Base-by-base conservation (phyloP, 1,140 invertebrate species). In the Eubasilissa regina region DNA sequence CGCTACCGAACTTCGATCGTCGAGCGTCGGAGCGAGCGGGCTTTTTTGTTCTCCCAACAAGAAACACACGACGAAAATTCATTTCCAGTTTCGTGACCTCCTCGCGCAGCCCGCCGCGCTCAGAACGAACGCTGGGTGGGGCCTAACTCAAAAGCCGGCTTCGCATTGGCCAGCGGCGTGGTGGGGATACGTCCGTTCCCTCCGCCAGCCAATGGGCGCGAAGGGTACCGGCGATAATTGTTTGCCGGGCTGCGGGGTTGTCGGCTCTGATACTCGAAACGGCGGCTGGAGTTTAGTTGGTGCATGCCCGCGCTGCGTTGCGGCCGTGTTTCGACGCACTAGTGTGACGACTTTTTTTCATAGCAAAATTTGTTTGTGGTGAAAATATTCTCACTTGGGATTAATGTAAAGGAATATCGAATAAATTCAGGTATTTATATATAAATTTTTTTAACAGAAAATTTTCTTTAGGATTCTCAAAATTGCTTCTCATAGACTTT, bases 61-160 rank as follows among this genome's bases (percentile, higher is more conserved):
- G 47, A 77, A 64, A 44, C 21, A 60, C 77, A 47, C 64, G 76
- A 72, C 64, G 43, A 78, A 78, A 78, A 70, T 78, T 35, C 60
- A 56, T 60, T 68, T 58, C 43, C 64, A 66, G 76, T 78, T 77
- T 77, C 60, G 75, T 77, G 75, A 75, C 73, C 73, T 75, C 75
- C 60, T 66, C 60, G 75, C 75, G 76, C 76, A 68, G 62, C 64
- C 66, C n/a, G 76, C 64, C 51, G 62, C 48, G 76, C 44, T 66
- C 60, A 15, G 60, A 51, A 25, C 75, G 60, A 53, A 1, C 48
- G 47, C 15, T 12, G 21, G 76, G 76, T 43, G 76, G 62, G 45
- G 62, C 17, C 44, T 6, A 15, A 70, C 45, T 58, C 51, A 58
- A 78, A 78, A 58, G 9, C 17, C 35, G 77, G 11, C 47, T 48